Evolutionary conservation across 2,888 invertebrate species (phyloP).

Genomic region (Gonocerus acuteangulatus): DNA sequence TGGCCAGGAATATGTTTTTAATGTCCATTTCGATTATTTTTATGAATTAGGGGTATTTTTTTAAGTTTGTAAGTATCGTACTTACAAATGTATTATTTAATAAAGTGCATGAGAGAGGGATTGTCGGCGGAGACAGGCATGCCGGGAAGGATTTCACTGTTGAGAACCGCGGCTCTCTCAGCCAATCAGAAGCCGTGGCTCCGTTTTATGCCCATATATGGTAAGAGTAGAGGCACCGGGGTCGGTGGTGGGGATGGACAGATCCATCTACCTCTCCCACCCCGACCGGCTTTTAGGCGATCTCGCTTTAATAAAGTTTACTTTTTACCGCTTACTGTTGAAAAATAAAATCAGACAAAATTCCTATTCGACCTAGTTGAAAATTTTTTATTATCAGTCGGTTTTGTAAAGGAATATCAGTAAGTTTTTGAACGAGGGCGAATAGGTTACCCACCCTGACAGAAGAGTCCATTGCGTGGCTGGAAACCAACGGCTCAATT

Average conservation of each 20-base stretch:
- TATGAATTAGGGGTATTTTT: no score
- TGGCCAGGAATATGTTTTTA: no score
- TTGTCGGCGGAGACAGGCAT: no score
- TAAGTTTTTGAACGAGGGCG: neutral
- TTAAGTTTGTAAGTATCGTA: no score
- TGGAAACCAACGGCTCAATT: constrained; percentile 34
- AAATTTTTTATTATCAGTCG: no score
- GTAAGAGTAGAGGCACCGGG: constrained; percentile 59
- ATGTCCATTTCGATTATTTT: no score
- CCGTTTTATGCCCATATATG: constrained; percentile 76
- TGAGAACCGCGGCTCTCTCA: constrained; percentile 40
- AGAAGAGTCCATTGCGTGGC: constrained; percentile 24
- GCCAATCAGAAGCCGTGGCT: constrained; percentile 59
- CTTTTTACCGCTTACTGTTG: neutral
- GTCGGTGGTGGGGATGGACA: constrained; percentile 49
- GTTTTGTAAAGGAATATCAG: neutral
- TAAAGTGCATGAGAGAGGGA: no score
- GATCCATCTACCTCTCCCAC: constrained; percentile 41
- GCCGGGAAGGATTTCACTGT: constrained; percentile 27
- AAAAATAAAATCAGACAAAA: no score
- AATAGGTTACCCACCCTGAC: constrained; percentile 4
- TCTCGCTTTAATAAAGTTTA: neutral
- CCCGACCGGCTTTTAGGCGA: constrained; percentile 32
- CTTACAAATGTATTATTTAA: no score
- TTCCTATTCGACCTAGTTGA: no score